Percentiles rank a stretch among this genome's conserved stretches.
Evolutionary conservation across 1,140 invertebrate genomes (phyloP).

Genomic region (Lethocerus indicus): DNA sequence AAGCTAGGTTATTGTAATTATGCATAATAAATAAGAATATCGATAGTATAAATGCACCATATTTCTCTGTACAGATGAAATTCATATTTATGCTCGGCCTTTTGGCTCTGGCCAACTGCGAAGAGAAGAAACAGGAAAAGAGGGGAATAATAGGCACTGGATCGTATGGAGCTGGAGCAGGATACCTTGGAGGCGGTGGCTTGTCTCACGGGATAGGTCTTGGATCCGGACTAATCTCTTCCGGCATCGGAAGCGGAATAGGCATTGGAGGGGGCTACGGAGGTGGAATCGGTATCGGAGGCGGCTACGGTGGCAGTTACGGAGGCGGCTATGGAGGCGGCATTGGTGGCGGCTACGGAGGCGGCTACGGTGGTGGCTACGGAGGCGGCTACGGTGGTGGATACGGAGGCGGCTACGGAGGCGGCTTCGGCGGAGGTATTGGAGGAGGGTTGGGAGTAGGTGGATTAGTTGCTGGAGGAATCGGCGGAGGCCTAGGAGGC

Average conservation of each 20-base stretch:
- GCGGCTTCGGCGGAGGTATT: not conserved
- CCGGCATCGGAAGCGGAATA: no score
- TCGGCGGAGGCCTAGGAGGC: not conserved
- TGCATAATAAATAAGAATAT: no score
- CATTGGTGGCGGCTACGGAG: no score
- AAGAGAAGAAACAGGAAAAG: conserved; percentile 1
- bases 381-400: no score
- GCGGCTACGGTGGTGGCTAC: no score
- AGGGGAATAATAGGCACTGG: conserved; percentile 4
- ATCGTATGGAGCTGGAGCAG: conserved; percentile 2
- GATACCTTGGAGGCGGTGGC: not conserved
- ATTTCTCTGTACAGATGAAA: not conserved
- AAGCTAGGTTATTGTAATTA: no score
- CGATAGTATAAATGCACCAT: no score
- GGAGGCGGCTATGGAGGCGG: no score
- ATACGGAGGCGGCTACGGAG: not conserved
- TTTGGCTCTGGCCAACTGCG: not conserved
- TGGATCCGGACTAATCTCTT: not conserved
- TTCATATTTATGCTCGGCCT: not conserved
- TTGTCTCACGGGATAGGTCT: not conserved
- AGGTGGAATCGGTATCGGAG: not conserved
- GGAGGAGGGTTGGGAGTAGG: not conserved
- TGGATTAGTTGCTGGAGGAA: no score
- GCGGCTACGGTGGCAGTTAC: not conserved
- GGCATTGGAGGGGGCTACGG: not conserved